Evolutionary conservation across 2,797 vertebrate genomes (phyloP).

Genomic region (Neoniphon sammara): DNA sequence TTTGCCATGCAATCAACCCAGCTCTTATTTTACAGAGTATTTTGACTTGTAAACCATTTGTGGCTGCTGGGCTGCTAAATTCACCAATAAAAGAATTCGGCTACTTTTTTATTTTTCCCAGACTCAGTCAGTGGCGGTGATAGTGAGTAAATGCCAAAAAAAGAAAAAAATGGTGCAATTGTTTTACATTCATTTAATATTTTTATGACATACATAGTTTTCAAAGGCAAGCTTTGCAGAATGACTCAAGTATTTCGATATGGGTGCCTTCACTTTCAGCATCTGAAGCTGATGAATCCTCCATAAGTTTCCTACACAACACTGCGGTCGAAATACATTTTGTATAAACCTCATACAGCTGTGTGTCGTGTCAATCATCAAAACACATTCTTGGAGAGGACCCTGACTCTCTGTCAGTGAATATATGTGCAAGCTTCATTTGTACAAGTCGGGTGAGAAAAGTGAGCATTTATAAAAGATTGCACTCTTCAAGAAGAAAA

Average conservation of each 20-base stretch:
- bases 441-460: slow-evolving; percentile 49
- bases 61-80: no score
- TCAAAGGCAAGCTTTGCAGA: slow-evolving; percentile 79
- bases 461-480: slow-evolving; percentile 53
- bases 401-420: slow-evolving; percentile 52
- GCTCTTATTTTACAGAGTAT: no score
- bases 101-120: no score
- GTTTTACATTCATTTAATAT: slow-evolving; percentile 82
- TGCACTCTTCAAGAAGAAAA: slow-evolving; percentile 45
- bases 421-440: slow-evolving; percentile 71
- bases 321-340: slow-evolving; percentile 54
- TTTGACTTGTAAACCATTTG: no score
- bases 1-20: no score
- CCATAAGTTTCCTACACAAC: slow-evolving; percentile 49
- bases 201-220: slow-evolving; percentile 68
- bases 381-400: slow-evolving; percentile 63
- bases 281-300: slow-evolving; percentile 49
- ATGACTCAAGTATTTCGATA: slow-evolving; percentile 72
- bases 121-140: background rate
- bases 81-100: no score
- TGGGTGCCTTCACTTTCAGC: slow-evolving; percentile 66
- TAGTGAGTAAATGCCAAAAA: slow-evolving; percentile 14
- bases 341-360: slow-evolving; percentile 54
- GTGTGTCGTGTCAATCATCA: slow-evolving; percentile 52
- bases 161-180: background rate